A percentile compares a stretch with the other conserved stretches of the same genome.
Conservation (phyloP, 2,888 invertebrate species). For the Amiota mariae region DNA sequence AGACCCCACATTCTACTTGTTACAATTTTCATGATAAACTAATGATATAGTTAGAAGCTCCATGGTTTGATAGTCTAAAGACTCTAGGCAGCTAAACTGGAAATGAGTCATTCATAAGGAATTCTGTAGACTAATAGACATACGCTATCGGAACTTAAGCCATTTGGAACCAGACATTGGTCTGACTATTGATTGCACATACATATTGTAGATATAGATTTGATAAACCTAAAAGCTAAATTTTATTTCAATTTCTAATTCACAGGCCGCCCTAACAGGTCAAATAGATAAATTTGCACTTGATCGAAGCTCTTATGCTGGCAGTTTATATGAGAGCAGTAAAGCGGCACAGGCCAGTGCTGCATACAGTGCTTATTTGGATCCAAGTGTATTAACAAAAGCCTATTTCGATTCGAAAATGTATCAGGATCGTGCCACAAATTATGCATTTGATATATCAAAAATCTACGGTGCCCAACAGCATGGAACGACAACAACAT, state of each 20-base stretch:
- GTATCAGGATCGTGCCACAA: conserved; percentile 74
- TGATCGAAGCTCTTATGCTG: conserved; percentile 71
- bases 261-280: conserved; percentile 67
- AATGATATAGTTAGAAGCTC: no score
- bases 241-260: conserved; percentile 3
- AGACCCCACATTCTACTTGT: no score
- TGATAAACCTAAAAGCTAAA: not conserved
- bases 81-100: no score
- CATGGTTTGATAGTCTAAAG: no score
- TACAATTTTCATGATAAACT: no score
- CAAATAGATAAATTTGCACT: conserved; percentile 74
- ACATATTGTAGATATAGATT: no score
- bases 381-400: conserved; percentile 73
- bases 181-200: no score
- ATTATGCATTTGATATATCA: conserved; percentile 74
- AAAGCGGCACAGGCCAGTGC: conserved; percentile 73
- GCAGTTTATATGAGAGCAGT: conserved; percentile 45
- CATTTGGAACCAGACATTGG: no score
- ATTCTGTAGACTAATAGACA: no score
- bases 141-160: no score
- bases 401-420: conserved; percentile 74
- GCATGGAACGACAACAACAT: conserved; percentile 51
- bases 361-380: conserved; percentile 73
- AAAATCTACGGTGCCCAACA: conserved; percentile 74
- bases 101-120: no score